Percentiles rank a stretch among this genome's conserved stretches.
phyloP scores from a whole-genome alignment of 2,888 invertebrate genomes.

The Drosophila borealis region DNA sequence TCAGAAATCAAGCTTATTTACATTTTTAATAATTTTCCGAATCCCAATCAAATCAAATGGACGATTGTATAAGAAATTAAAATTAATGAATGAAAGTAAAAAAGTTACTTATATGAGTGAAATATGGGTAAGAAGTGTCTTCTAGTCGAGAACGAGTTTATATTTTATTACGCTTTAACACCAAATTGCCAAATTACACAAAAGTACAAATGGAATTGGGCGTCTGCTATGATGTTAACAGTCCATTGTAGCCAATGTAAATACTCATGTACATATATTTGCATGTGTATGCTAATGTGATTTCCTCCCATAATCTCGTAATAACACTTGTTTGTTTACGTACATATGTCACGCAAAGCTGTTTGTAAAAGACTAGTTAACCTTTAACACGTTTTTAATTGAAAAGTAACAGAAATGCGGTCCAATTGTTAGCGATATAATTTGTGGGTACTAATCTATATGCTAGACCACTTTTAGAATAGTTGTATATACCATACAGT shows the following conservation, averaged over 20 bases:
- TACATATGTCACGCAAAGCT: conserved; percentile 13
- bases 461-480: neutral
- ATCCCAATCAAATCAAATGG: too few relatives aligned
- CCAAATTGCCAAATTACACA: conserved; percentile 36
- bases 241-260: conserved; percentile 5
- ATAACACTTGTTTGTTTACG: conserved; percentile 7
- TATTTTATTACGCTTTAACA: conserved; percentile 13
- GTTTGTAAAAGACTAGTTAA: conserved; percentile 29
- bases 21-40: too few relatives aligned
- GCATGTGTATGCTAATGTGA: conserved; percentile 2
- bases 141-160: conserved; percentile 2
- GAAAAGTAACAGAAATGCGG: conserved; percentile 20
- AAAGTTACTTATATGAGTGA: too few relatives aligned
- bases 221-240: conserved; percentile 15
- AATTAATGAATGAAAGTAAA: neutral
- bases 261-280: neutral
- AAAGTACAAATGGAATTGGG: conserved; percentile 20
- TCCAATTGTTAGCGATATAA: conserved; percentile 25
- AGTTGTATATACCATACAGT: too few relatives aligned
- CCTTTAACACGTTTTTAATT: conserved; percentile 45
- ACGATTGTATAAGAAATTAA: too few relatives aligned
- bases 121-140: neutral
- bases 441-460: conserved; percentile 1
- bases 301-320: conserved; percentile 23
- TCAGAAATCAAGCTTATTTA: too few relatives aligned